Conservation (phyloP, 2,888 invertebrate species). For the Antheraea yamamai region DNA sequence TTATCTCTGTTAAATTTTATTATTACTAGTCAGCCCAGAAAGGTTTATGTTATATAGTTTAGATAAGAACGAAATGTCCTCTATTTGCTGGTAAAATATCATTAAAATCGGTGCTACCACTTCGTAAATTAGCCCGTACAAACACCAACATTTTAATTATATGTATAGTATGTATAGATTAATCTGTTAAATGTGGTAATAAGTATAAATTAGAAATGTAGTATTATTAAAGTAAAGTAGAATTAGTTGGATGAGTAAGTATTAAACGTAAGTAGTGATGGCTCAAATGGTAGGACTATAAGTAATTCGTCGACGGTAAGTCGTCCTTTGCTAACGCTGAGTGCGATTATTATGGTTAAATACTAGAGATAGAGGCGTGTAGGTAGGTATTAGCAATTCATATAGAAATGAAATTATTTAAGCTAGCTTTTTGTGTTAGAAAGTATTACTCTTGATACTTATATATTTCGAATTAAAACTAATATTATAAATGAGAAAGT, state of each 20-base stretch:
- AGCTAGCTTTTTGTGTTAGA: constrained; percentile 26
- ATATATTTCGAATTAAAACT: too few species aligned
- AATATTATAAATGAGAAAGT: too few species aligned
- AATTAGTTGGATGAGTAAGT: not conserved
- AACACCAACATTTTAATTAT: too few species aligned
- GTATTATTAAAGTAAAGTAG: not conserved
- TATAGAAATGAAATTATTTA: constrained; percentile 26
- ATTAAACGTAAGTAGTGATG: not conserved
- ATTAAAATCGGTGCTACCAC: too few species aligned
- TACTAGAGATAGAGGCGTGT: constrained; percentile 23
- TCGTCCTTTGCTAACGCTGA: not conserved
- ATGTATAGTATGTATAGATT: not conserved
- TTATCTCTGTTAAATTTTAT: too few species aligned
- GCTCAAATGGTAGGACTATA: not conserved
- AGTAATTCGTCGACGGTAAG: not conserved
- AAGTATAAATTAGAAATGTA: not conserved
- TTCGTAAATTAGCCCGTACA: too few species aligned
- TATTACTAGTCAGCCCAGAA: too few species aligned
- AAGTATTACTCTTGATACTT: constrained; percentile 1
- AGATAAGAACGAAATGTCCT: too few species aligned
- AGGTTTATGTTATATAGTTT: too few species aligned
- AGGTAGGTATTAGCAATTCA: constrained; percentile 22
- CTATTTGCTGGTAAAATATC: too few species aligned
- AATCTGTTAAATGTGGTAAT: not conserved
- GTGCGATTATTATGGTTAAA: not conserved